Evolutionary conservation across 2,888 invertebrate species (phyloP).

Genomic region (Rosalia funebris): DNA sequence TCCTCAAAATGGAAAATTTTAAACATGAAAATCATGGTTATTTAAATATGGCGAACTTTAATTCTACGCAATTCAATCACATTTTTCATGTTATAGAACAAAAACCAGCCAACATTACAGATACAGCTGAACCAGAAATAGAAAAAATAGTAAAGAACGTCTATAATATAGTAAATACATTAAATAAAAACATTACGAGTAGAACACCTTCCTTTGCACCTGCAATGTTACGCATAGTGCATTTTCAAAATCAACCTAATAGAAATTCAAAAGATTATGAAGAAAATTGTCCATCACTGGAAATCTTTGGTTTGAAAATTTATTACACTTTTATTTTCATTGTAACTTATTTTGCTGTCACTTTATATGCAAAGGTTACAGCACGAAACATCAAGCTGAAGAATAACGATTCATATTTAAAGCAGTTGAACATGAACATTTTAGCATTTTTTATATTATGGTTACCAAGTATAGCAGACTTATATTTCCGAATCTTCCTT

Average conservation of each 20-base stretch:
- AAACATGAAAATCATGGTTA: slow-evolving; percentile 25
- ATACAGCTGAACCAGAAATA: slow-evolving; percentile 46
- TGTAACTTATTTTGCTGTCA: slow-evolving; percentile 48
- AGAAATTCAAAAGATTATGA: slow-evolving; percentile 31
- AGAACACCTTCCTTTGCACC: slow-evolving; percentile 31
- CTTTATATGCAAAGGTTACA: slow-evolving; percentile 54
- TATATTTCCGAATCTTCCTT: slow-evolving; percentile 55
- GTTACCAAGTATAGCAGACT: slow-evolving; percentile 57
- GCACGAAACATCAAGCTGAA: slow-evolving; percentile 45
- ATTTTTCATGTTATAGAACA: slow-evolving; percentile 45
- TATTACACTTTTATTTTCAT: slow-evolving; percentile 55
- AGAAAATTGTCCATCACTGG: slow-evolving; percentile 33
- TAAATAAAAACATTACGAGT: slow-evolving; percentile 31
- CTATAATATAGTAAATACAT: slow-evolving; percentile 53
- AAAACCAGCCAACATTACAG: slow-evolving; percentile 48
- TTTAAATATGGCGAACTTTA: slow-evolving; percentile 35
- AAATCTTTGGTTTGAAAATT: slow-evolving; percentile 46
- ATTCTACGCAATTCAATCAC: slow-evolving; percentile 33
- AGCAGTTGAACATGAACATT: slow-evolving; percentile 47
- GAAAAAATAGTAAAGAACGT: slow-evolving; percentile 53
- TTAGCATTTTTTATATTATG: slow-evolving; percentile 53
- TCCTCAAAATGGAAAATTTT: slow-evolving; percentile 34
- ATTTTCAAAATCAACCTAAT: slow-evolving; percentile 39
- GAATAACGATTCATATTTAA: slow-evolving; percentile 29
- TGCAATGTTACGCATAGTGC: slow-evolving; percentile 45